Evolutionary conservation across 2,888 invertebrate genomes (phyloP), one percentile per base, ranked within the genome.

Genomic region (Catocala nupta): DNA sequence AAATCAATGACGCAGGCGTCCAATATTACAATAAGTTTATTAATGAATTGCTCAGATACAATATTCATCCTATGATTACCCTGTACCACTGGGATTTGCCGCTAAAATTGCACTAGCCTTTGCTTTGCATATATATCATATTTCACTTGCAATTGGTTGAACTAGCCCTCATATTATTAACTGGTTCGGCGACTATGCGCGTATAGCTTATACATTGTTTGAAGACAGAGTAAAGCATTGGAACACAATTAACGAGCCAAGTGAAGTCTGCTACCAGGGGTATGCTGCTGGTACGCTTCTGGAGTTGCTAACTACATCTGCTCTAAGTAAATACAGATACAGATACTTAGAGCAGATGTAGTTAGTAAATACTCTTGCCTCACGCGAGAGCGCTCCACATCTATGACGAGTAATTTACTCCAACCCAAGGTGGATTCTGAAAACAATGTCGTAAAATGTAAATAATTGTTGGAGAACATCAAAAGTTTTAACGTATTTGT

Each of bases 11-110:
- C 73, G 92, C 91, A 1, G 89, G 86, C 16, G 84, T 85, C 1
- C 65, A 78, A 16, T 87, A 86, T 57, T 89, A 90, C 53, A 87
- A 85, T 42, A 86, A 86, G 39, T 74, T 96, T n/a, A 95, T 96
- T 42, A 84, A 95, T 65, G 95, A 94, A 76, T 85, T 96, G 60
- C 74, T 95, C 6, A 91, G 89, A 43, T 95, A 95, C 69, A 95
- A 94, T 39, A 96, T 97, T 56, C 81, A 93, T 65, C 96, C 96
- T 0, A 88, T 95, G 86, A 89, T 95, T 1, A 95, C 95, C 0
- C 78, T 95, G 54, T 94, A 90, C 68, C 95, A 95, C 65, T 95
- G 93, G 90, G 95, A 95, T 72, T 73, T 95, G 62, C 95, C 95
- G 0, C 45, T 47, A 5, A 25, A 39, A 5, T 55, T 68, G 1